phyloP scores from a whole-genome alignment of 2,113 vertebrate genomes.

The Leptosomus discolor region DNA sequence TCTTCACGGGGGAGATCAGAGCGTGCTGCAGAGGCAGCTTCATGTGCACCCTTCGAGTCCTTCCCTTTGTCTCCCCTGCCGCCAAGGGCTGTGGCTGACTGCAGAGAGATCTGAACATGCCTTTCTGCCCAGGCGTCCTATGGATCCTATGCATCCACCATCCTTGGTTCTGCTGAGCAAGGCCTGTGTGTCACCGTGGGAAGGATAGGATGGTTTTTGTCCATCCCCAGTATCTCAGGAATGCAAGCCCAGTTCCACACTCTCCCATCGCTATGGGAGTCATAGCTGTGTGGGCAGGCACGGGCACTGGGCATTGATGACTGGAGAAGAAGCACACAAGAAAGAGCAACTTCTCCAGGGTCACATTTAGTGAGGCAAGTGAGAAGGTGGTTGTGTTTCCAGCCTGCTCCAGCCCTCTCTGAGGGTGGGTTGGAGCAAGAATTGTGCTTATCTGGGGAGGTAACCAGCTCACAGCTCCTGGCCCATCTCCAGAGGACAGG shows the following conservation, averaged over 20 bases:
- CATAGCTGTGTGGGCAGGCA: rapidly evolving
- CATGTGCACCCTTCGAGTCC: neutral
- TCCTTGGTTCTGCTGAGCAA: rapidly evolving
- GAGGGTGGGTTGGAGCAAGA: neutral
- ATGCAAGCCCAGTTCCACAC: neutral
- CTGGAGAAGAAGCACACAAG: neutral
- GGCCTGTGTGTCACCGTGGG: neutral
- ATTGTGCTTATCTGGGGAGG: neutral
- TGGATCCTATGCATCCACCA: neutral
- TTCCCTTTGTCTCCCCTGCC: neutral
- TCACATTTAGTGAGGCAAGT: neutral
- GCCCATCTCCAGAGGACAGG: neutral
- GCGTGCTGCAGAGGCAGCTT: neutral
- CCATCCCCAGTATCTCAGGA: neutral
- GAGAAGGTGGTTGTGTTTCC: neutral
- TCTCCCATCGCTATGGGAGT: neutral
- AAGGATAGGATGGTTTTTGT: neutral
- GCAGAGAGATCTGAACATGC: neutral
- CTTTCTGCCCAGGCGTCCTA: neutral
- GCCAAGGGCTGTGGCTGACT: neutral
- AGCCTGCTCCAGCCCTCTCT: neutral
- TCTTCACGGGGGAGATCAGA: neutral
- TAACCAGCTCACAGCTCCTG: neutral
- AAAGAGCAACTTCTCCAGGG: neutral
- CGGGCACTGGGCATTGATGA: neutral